These are phyloP conservation scores for Caenorhabditis briggsae DNA, from an alignment of 1,140 invertebrate species.

Conservation along the genomic window DNA sequence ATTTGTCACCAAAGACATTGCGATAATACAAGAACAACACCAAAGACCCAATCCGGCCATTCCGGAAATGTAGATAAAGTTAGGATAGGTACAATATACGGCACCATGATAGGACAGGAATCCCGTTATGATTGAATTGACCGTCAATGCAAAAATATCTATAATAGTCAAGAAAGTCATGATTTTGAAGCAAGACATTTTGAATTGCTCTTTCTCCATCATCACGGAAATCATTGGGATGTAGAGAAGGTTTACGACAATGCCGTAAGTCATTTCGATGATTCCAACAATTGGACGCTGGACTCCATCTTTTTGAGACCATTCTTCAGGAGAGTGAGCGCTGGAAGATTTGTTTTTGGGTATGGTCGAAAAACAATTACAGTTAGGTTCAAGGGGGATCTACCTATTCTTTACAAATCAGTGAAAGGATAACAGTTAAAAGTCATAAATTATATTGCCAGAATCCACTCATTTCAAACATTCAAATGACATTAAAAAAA, in stretches of 20 bases:
- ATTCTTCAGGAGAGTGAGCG: not conserved
- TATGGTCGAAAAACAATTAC: not conserved
- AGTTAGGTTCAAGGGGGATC: too few species aligned
- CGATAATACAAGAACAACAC: not conserved
- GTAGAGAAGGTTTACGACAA: not conserved
- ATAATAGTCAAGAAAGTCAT: not conserved
- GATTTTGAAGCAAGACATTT: constrained; percentile 15
- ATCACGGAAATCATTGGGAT: not conserved
- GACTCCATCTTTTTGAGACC: constrained; percentile 3
- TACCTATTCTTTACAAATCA: too few species aligned
- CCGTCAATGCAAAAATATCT: not conserved
- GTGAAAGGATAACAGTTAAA: too few species aligned
- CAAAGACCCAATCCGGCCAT: constrained; percentile 2
- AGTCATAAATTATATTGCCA: not conserved
- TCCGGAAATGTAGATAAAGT: constrained; percentile 29
- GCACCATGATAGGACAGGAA: constrained; percentile 42
- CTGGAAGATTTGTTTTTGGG: not conserved
- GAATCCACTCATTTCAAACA: too few species aligned
- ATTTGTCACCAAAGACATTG: not conserved
- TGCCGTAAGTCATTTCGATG: not conserved
- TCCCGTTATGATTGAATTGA: constrained; percentile 46
- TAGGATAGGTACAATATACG: constrained; percentile 47
- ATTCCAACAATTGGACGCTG: not conserved
- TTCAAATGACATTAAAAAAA: too few species aligned
- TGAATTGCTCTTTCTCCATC: not conserved